Evolutionary conservation across 2,888 invertebrate genomes (phyloP).

Genomic region (Euplexia lucipara): DNA sequence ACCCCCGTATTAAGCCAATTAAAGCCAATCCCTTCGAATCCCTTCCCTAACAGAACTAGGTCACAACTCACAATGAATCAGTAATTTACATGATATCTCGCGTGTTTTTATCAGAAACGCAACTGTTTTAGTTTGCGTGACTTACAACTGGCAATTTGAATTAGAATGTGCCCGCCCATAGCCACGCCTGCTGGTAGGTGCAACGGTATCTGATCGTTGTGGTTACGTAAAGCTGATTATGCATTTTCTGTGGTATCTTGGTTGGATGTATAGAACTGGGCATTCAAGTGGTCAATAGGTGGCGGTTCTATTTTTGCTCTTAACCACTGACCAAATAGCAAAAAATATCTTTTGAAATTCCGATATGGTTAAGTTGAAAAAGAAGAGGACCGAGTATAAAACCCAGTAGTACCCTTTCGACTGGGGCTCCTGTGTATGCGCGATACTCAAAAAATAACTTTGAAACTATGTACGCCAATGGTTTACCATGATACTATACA

Average conservation of each 20-base stretch:
- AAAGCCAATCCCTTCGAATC: constrained; percentile 25
- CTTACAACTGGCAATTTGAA: constrained; percentile 85
- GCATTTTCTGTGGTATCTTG: constrained; percentile 73
- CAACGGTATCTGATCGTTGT: constrained; percentile 82
- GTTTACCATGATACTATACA: too few relatives aligned
- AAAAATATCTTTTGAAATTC: neutral
- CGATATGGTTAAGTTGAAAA: neutral
- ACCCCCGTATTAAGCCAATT: constrained; percentile 17
- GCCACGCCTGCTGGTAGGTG: constrained; percentile 81
- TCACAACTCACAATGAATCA: constrained; percentile 50
- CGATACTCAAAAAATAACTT: too few relatives aligned
- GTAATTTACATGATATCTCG: constrained; percentile 47
- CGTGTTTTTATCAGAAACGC: constrained; percentile 69
- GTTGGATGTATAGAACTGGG: neutral
- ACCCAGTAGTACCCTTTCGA: constrained; percentile 2
- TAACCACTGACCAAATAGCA: neutral
- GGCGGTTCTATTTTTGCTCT: constrained; percentile 11
- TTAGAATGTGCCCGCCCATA: constrained; percentile 85
- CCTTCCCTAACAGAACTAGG: constrained; percentile 46
- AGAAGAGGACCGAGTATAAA: neutral
- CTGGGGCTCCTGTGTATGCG: too few relatives aligned
- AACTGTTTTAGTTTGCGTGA: constrained; percentile 80
- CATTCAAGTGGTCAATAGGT: neutral
- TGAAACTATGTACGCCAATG: too few relatives aligned
- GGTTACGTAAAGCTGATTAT: constrained; percentile 82